Conservation (phyloP, 2,888 invertebrate genomes). For the Melitaea athalia region DNA sequence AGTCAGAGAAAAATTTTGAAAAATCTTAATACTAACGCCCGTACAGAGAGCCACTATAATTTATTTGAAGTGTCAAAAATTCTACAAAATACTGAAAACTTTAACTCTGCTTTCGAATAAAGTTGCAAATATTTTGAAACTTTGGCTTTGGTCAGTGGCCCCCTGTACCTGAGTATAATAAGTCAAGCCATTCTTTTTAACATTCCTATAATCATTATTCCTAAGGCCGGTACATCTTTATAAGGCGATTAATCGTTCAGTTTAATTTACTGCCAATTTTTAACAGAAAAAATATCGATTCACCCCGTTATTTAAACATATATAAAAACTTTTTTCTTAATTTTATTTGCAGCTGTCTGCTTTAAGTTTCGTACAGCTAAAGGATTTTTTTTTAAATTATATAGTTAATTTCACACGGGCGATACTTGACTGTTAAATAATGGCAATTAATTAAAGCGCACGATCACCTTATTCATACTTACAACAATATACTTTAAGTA, state of each 20-base stretch:
- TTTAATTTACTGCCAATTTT: conserved; percentile 41
- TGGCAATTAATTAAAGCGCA: conserved; percentile 15
- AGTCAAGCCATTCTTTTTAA: conserved; percentile 69
- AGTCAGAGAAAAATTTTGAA: conserved; percentile 76
- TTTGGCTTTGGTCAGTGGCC: conserved; percentile 43
- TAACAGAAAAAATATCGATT: background rate
- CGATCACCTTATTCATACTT: conserved; percentile 53
- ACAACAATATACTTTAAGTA: conserved; percentile 76
- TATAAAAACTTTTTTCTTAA: background rate
- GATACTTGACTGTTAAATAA: background rate
- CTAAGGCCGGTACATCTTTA: conserved; percentile 78
- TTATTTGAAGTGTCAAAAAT: conserved; percentile 4
- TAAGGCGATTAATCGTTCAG: conserved; percentile 20
- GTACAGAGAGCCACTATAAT: conserved; percentile 35
- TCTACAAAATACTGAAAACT: conserved; percentile 18
- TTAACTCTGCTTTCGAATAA: conserved; percentile 8
- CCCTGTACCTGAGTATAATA: conserved; percentile 66
- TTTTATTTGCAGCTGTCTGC: background rate
- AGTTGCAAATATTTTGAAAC: conserved; percentile 17
- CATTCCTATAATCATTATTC: conserved; percentile 66
- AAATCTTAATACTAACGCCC: conserved; percentile 58
- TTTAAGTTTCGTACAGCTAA: background rate
- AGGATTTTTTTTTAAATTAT: background rate
- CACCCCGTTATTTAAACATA: background rate
- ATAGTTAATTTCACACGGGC: background rate